Evolutionary conservation across 1,140 invertebrate genomes (phyloP).

Genomic region (Brachionus angularis): DNA sequence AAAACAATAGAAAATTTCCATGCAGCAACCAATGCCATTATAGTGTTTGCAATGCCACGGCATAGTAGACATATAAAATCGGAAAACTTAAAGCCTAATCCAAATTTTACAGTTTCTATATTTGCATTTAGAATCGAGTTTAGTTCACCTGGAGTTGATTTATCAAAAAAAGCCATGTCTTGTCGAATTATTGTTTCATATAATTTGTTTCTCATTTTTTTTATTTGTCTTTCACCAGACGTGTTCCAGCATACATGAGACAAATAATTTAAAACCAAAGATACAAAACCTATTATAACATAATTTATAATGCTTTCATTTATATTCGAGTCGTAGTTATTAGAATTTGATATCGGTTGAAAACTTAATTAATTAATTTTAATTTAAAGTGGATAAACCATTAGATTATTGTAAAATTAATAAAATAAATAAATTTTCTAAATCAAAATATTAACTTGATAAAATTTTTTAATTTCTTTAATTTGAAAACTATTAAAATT

Average conservation of each 20-base stretch:
- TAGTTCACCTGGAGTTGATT: slow-evolving; percentile 2
- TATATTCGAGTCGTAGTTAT: slow-evolving; percentile 12
- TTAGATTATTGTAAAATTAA: no score
- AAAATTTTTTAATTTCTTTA: no score
- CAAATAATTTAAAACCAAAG: slow-evolving; percentile 20
- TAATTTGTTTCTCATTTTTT: slow-evolving; percentile 34
- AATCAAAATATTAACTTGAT: no score
- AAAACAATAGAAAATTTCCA: slow-evolving; percentile 44
- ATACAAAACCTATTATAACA: slow-evolving; percentile 19
- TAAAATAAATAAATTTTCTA: no score
- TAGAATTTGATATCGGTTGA: no score
- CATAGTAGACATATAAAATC: slow-evolving; percentile 35
- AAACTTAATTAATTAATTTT: no score
- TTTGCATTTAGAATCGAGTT: slow-evolving; percentile 5
- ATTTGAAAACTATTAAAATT: no score
- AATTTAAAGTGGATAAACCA: no score
- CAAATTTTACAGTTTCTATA: slow-evolving; percentile 10
- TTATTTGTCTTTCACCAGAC: slow-evolving; percentile 38
- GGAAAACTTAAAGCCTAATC: slow-evolving; percentile 11
- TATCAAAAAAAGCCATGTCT: slow-evolving; percentile 42
- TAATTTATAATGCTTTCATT: slow-evolving; percentile 28
- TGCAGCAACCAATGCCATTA: slow-evolving; percentile 11
- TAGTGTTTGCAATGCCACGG: slow-evolving; percentile 4
- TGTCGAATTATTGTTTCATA: slow-evolving; percentile 38
- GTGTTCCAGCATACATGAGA: slow-evolving; percentile 35